These are phyloP conservation scores for Cololabis saira DNA, from an alignment of 2,113 vertebrate species.

Conservation along the genomic window DNA sequence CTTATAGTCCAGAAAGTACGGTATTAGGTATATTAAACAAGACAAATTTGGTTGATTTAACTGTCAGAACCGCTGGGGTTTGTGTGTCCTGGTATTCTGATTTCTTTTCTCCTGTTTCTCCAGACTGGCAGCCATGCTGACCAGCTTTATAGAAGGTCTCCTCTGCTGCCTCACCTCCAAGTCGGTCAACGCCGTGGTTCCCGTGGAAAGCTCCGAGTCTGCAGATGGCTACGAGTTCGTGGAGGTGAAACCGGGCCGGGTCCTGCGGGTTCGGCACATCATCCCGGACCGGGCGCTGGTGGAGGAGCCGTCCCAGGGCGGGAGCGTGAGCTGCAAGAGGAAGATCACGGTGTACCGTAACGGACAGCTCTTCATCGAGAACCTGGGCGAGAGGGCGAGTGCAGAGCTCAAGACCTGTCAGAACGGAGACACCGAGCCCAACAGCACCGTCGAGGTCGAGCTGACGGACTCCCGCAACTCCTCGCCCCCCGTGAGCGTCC, in stretches of 20 bases:
- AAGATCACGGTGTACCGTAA: slow-evolving; percentile 92
- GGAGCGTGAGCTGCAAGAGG: slow-evolving; percentile 87
- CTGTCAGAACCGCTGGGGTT: not conserved
- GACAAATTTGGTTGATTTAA: not conserved
- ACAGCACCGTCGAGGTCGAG: slow-evolving; percentile 81
- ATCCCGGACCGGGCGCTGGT: slow-evolving; percentile 70
- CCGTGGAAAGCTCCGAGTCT: slow-evolving; percentile 85
- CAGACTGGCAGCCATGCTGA: slow-evolving; percentile 86
- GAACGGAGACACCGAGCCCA: slow-evolving; percentile 77
- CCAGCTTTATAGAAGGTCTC: slow-evolving; percentile 86
- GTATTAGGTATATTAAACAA: no score
- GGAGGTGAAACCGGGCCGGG: slow-evolving; percentile 93
- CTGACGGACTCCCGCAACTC: slow-evolving; percentile 63
- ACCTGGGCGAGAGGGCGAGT: slow-evolving; percentile 83
- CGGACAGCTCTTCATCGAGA: slow-evolving; percentile 93
- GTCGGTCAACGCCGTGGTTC: slow-evolving; percentile 85
- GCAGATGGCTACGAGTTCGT: slow-evolving; percentile 91
- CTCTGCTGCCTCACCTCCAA: slow-evolving; percentile 92
- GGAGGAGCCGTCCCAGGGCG: slow-evolving; percentile 66
- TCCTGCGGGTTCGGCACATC: slow-evolving; percentile 88
- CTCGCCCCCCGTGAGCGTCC: not conserved
- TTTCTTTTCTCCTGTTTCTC: not conserved
- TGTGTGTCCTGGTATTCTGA: not conserved
- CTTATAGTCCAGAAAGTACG: no score
- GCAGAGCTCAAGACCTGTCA: slow-evolving; percentile 82